These are phyloP conservation scores for Drosophila willistoni DNA, from an alignment of 1,140 invertebrate species.

Conservation along the genomic window DNA sequence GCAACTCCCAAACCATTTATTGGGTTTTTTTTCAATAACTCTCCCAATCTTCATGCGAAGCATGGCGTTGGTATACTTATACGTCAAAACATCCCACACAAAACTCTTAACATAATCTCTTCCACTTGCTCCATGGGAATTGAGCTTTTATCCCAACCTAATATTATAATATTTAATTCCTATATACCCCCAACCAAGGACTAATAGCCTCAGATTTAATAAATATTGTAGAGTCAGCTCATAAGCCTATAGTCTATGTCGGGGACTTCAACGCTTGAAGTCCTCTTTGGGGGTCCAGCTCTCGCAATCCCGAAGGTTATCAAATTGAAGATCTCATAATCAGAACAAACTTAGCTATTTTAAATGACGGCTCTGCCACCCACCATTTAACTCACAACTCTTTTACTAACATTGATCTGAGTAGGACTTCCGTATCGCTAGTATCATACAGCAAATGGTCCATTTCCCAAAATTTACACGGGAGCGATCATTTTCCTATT, in stretches of 20 bases:
- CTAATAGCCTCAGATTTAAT: conserved; percentile 14
- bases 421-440: conserved; percentile 17
- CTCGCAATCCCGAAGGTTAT: conserved; percentile 8
- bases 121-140: too few relatives aligned
- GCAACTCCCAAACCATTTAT: too few relatives aligned
- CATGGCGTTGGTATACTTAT: too few relatives aligned
- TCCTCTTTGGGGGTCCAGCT: conserved; percentile 25
- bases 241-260: conserved; percentile 21
- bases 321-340: conserved; percentile 31
- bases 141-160: too few relatives aligned
- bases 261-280: conserved; percentile 30
- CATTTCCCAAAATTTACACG: not conserved
- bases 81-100: too few relatives aligned
- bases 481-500: too few relatives aligned
- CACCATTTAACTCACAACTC: conserved; percentile 21
- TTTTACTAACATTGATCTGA: conserved; percentile 29
- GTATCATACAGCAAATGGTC: conserved; percentile 26
- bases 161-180: too few relatives aligned
- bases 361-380: conserved; percentile 27
- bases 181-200: conserved; percentile 7
- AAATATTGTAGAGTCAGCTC: conserved; percentile 7
- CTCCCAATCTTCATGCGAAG: too few relatives aligned
- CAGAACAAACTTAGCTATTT: conserved; percentile 6
- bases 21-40: too few relatives aligned
- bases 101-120: too few relatives aligned